A percentile compares a stretch with the other conserved stretches of the same genome.
These are phyloP conservation scores for Trogon melanurus DNA, from an alignment of 2,113 vertebrate genomes.

Conservation along the genomic window DNA sequence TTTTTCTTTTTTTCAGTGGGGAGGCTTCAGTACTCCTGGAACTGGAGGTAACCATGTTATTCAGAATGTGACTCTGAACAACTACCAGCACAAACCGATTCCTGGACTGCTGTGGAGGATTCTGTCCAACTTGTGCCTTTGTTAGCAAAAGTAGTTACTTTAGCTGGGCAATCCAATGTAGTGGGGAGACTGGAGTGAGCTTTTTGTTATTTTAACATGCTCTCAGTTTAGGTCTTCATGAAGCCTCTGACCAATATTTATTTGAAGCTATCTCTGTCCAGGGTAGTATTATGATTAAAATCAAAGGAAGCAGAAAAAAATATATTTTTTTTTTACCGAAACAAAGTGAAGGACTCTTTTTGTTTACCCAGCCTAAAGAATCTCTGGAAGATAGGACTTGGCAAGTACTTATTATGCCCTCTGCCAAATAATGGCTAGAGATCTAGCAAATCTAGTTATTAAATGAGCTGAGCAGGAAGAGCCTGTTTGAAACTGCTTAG, in stretches of 20 bases:
- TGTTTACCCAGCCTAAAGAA: not conserved
- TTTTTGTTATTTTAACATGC: not conserved
- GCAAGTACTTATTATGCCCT: not conserved
- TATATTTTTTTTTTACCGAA: not conserved
- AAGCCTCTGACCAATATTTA: not conserved
- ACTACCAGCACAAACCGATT: not conserved
- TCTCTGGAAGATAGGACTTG: slow-evolving; percentile 15
- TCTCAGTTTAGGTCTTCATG: not conserved
- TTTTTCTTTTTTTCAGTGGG: not conserved
- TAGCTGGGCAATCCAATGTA: not conserved
- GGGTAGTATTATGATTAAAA: not conserved
- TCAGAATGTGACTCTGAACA: not conserved
- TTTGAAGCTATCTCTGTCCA: not conserved
- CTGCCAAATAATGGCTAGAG: not conserved
- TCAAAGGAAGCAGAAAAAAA: not conserved
- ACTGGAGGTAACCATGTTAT: not conserved
- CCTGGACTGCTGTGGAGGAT: not conserved
- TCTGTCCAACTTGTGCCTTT: not conserved
- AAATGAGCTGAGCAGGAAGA: slow-evolving; percentile 36
- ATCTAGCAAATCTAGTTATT: slow-evolving; percentile 38
- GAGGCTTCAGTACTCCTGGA: not conserved
- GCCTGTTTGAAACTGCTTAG: slow-evolving; percentile 23
- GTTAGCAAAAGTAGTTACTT: not conserved
- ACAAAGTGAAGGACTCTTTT: not conserved
- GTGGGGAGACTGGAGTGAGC: not conserved